Evolutionary conservation across 1,140 invertebrate species (phyloP).

Genomic region (Diuraphis noxia): DNA sequence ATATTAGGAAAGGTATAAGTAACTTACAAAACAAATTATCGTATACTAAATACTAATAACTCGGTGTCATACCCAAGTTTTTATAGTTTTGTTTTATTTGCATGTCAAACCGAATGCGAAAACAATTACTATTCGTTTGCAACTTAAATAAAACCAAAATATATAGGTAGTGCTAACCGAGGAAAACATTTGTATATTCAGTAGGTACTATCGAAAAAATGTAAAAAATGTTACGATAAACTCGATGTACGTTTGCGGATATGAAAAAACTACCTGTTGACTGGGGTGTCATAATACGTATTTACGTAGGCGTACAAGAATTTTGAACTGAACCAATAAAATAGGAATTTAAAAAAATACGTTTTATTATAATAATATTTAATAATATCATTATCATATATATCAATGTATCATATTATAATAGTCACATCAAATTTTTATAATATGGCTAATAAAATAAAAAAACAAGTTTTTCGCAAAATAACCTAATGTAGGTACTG

Average conservation of each 20-base stretch:
- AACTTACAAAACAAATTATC: neutral
- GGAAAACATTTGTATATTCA: neutral
- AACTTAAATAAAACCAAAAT: neutral
- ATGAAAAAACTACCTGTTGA: neutral
- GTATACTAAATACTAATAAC: neutral
- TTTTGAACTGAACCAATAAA: neutral
- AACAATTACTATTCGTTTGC: neutral
- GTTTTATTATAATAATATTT: neutral
- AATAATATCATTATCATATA: too few relatives aligned
- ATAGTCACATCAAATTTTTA: neutral
- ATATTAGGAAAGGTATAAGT: neutral
- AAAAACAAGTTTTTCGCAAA: too few relatives aligned
- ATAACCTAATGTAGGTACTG: too few relatives aligned
- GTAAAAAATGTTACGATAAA: neutral
- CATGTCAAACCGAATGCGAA: neutral
- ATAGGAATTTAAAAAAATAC: neutral
- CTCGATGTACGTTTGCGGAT: neutral
- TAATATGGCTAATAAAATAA: too few relatives aligned
- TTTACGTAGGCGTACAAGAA: neutral
- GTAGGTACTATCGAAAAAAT: neutral
- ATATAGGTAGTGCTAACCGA: neutral
- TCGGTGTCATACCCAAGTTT: neutral
- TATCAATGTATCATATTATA: neutral
- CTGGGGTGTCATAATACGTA: too few relatives aligned
- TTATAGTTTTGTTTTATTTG: slow-evolving; percentile 4